Percentiles rank a stretch among this genome's conserved stretches.
phyloP scores from a whole-genome alignment of 2,113 vertebrate genomes.

The Rostratula benghalensis region DNA sequence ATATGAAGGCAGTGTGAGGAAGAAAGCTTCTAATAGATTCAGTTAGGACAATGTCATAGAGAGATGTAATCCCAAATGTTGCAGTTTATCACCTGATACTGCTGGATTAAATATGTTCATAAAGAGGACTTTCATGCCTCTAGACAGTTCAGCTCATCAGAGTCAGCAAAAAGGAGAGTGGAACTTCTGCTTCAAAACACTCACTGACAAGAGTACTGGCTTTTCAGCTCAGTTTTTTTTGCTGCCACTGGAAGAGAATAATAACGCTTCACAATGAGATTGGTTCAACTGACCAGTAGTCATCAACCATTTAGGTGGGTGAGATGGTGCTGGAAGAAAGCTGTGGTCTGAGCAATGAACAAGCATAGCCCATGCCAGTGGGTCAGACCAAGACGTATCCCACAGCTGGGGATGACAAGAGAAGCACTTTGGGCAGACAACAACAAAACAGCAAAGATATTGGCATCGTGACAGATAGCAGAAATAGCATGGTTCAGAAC shows the following conservation, averaged over 20 bases:
- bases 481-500: neutral
- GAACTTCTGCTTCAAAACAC: neutral
- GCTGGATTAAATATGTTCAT: neutral
- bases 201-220: neutral
- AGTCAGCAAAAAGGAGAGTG: neutral
- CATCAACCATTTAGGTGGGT: neutral
- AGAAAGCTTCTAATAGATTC: neutral
- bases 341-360: neutral
- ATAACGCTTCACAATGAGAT: neutral
- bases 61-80: neutral
- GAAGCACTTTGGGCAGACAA: neutral
- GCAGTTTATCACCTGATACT: neutral
- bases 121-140: neutral
- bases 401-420: neutral
- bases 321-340: neutral
- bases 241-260: neutral
- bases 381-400: neutral
- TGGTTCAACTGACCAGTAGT: neutral
- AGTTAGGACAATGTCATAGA: neutral
- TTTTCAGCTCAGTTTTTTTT: neutral
- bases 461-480: neutral
- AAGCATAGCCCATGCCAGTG: neutral
- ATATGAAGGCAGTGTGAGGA: neutral
- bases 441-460: neutral
- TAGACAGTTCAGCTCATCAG: neutral